These are phyloP conservation scores for Tamias sibiricus DNA, from an alignment of 2,113 vertebrate species.

Conservation along the genomic window DNA sequence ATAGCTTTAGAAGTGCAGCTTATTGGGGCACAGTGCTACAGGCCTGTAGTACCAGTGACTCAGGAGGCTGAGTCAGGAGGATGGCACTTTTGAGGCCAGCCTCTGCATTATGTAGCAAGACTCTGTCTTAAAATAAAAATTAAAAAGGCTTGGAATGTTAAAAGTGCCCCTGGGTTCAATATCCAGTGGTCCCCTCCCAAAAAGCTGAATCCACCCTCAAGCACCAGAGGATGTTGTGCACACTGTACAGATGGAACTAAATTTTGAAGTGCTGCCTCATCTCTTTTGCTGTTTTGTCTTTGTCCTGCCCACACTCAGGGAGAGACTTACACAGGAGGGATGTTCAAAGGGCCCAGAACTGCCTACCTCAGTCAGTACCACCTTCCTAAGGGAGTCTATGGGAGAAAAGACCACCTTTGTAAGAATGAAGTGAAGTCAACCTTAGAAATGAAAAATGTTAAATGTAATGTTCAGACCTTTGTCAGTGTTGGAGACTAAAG, in stretches of 20 bases:
- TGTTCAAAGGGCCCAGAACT: background rate
- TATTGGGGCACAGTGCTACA: too few species aligned
- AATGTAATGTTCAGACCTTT: constrained; percentile 73
- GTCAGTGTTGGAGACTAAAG: constrained; percentile 72
- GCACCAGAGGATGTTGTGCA: background rate
- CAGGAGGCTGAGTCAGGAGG: too few species aligned
- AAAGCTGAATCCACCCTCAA: background rate
- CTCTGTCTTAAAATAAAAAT: too few species aligned
- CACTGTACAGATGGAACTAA: background rate
- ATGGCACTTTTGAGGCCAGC: too few species aligned
- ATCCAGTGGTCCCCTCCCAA: too few species aligned
- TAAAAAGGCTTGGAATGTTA: too few species aligned
- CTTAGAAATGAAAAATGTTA: constrained; percentile 71
- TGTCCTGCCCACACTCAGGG: background rate
- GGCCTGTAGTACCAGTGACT: too few species aligned
- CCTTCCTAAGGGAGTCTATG: background rate
- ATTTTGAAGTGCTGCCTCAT: background rate
- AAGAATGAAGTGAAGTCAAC: background rate
- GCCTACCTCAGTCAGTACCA: accelerated
- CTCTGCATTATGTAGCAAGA: too few species aligned
- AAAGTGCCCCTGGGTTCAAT: too few species aligned
- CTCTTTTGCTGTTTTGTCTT: background rate
- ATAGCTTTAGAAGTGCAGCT: too few species aligned
- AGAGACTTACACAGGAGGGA: background rate
- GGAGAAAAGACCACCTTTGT: background rate